Percentiles rank a stretch among this genome's conserved stretches.
phyloP scores from a whole-genome alignment of 2,113 vertebrate genomes.

The Triplophysa siluroides region DNA sequence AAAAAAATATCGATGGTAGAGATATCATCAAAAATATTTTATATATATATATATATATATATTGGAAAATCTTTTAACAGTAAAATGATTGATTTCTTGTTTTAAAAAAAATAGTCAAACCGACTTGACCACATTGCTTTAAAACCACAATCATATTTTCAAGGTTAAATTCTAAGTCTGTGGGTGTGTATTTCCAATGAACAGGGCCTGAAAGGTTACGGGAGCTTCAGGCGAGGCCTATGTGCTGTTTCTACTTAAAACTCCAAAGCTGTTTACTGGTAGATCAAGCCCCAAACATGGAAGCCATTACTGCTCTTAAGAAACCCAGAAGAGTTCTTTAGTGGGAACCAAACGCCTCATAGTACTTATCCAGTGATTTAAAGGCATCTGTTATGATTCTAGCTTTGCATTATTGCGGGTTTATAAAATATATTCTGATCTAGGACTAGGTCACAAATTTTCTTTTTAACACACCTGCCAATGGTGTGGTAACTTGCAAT shows the following conservation, averaged over 20 bases:
- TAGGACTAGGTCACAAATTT: too few relatives aligned
- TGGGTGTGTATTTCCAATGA: conserved; percentile 19
- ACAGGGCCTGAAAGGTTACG: neutral
- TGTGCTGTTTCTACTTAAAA: too few relatives aligned
- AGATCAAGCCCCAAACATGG: too few relatives aligned
- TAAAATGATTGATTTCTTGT: neutral
- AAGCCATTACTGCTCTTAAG: neutral
- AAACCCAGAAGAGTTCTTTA: neutral
- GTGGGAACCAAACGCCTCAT: neutral
- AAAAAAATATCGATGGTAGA: too few relatives aligned
- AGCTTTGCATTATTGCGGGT: neutral
- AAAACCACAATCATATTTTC: neutral
- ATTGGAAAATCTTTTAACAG: neutral
- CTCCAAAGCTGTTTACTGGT: too few relatives aligned
- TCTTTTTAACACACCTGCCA: neutral
- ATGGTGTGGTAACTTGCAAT: too few relatives aligned
- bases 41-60: too few relatives aligned
- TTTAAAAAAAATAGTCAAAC: conserved; percentile 13
- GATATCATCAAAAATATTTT: too few relatives aligned
- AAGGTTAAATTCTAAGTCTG: neutral
- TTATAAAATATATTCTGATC: neutral
- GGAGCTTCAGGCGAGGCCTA: neutral
- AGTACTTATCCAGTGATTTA: neutral
- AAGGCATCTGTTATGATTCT: neutral
- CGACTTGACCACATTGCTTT: conserved; percentile 2